These are phyloP conservation scores for Ceyx cyanopectus DNA, from an alignment of 2,113 vertebrate species.

Conservation along the genomic window DNA sequence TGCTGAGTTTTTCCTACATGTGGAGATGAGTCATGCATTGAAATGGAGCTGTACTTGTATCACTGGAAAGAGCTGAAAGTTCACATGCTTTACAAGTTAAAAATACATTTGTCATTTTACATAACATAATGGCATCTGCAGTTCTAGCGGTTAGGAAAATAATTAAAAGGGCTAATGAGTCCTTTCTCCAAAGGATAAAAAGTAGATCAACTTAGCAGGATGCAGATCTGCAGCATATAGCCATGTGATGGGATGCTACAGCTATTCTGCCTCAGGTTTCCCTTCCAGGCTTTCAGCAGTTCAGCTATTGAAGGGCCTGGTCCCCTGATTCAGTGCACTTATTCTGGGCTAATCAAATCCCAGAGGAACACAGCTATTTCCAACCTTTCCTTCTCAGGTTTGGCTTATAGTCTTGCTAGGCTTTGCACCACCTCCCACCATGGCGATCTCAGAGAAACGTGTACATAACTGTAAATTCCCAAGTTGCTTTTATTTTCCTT, in stretches of 20 bases:
- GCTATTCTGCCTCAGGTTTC: slow-evolving; percentile 35
- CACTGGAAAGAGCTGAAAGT: slow-evolving; percentile 32
- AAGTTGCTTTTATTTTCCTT: neutral
- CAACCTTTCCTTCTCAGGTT: neutral
- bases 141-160: slow-evolving; percentile 28
- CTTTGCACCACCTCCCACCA: neutral
- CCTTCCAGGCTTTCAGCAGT: slow-evolving; percentile 8
- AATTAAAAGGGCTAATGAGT: slow-evolving; percentile 64
- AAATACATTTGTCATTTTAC: slow-evolving; percentile 63
- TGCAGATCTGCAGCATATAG: neutral
- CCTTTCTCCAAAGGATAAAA: slow-evolving; percentile 40
- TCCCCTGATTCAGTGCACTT: neutral
- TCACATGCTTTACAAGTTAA: slow-evolving; percentile 51
- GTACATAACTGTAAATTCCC: neutral
- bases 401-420: neutral
- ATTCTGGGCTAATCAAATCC: slow-evolving; percentile 12
- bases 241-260: neutral
- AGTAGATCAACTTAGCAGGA: slow-evolving; percentile 24
- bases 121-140: slow-evolving; percentile 37
- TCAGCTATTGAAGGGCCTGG: neutral
- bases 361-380: slow-evolving; percentile 18
- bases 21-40: slow-evolving; percentile 32
- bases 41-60: slow-evolving; percentile 22
- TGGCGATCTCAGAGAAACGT: neutral
- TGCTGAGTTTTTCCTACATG: slow-evolving; percentile 6